Base-by-base conservation (phyloP, 2,113 vertebrate species). In the Phalacrocorax brasilianus region DNA sequence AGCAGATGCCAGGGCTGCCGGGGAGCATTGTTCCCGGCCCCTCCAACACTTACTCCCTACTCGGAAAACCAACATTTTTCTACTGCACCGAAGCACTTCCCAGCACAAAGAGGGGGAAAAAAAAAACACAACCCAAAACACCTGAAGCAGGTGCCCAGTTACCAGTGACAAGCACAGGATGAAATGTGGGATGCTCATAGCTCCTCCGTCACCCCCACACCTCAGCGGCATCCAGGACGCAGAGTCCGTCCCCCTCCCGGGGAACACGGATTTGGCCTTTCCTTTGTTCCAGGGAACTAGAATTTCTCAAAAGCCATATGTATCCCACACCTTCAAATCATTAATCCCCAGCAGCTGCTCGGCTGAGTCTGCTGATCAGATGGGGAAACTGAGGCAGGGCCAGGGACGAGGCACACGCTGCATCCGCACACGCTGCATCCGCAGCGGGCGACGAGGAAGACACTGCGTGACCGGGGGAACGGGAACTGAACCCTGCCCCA, bases 311-410 rank as follows among this genome's bases (percentile, higher is more conserved):
- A 28, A 65, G 24, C 45, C 35, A 2, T 10, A 19, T 9, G 19
- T 30, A 42, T 14, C 11, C 66, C 61, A n/a, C 67, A 30, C 21
- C 85, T 55, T 18, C 75, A 5, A 17, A 30, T 2, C 40, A 7
- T 7, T 17, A 18, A 47, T 8, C 53, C 44, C 1, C 1, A 45
- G 47, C n/a, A 4, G 49, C 10, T 11, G 2, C 49, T 14, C 1
- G 4, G 53, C 47, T 6, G 38, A 32, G 73, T 5, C 59, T 6
- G 50, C 83, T 2, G 18, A 20, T 26, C 21, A 1, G 10, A 13
- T 1, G 71, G 79, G 84, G 88, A 95, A 89, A 95, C 80, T 47
- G 71, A 93, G 93, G 84, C 93, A 82, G 67, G 40, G 27, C 35
- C 32, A 1, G 38, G 50, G 55, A 17, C 1, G 62, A 30, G 2